Evolutionary conservation across 2,888 invertebrate genomes (phyloP).

Genomic region (Malachius bipustulatus): DNA sequence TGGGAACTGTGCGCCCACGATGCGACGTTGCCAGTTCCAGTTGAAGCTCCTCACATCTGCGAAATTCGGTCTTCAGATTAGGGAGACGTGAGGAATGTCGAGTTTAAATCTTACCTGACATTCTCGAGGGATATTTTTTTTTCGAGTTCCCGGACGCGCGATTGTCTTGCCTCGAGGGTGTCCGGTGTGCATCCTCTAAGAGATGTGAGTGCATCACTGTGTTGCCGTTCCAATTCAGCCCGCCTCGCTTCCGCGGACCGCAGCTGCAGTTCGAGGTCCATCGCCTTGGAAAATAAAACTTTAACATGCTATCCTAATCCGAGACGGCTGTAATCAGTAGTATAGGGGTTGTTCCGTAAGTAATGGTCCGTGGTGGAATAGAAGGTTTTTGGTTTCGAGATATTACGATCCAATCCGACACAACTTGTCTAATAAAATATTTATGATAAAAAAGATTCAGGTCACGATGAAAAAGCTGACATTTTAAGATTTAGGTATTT

Average conservation of each 20-base stretch:
- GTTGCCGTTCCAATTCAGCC: conserved; percentile 65
- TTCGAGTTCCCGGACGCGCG: conserved; percentile 78
- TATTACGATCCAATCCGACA: too few species aligned
- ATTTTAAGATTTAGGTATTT: too few species aligned
- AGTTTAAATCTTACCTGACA: conserved; percentile 29
- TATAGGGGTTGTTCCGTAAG: too few species aligned
- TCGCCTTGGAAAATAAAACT: conserved; percentile 27
- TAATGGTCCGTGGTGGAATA: too few species aligned
- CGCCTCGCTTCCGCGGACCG: conserved; percentile 68
- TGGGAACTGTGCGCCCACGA: conserved; percentile 36
- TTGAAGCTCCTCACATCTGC: conserved; percentile 74
- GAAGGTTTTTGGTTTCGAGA: too few species aligned
- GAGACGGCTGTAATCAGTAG: too few species aligned
- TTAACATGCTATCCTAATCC: too few species aligned
- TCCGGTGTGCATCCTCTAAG: conserved; percentile 46
- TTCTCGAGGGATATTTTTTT: conserved; percentile 61
- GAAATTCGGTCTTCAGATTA: too few species aligned
- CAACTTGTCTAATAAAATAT: too few species aligned
- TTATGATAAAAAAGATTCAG: too few species aligned
- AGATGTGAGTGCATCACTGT: conserved; percentile 59
- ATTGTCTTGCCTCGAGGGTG: conserved; percentile 60
- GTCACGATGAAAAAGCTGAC: too few species aligned
- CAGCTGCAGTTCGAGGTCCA: conserved; percentile 59
- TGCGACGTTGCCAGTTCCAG: conserved; percentile 59
- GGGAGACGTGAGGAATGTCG: conserved; percentile 9